Evolutionary conservation across 2,797 vertebrate genomes (phyloP).

Genomic region (Glossophaga mutica): DNA sequence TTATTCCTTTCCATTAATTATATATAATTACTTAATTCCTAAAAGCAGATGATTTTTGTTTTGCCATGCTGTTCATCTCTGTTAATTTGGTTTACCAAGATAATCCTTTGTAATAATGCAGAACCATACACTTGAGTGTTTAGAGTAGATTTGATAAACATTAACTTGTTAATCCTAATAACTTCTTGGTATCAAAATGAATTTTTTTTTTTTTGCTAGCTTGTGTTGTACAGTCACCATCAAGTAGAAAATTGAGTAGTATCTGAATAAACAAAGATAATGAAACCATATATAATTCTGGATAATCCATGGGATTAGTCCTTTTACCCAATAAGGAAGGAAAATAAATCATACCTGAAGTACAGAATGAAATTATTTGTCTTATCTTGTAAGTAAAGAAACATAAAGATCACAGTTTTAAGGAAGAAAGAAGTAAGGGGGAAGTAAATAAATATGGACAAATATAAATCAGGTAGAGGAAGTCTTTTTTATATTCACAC

Average conservation of each 20-base stretch:
- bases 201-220: conserved; percentile 15
- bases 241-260: conserved; percentile 23
- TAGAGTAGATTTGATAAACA: conserved; percentile 59
- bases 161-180: conserved; percentile 62
- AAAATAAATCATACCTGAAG: conserved; percentile 22
- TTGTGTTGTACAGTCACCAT: not conserved
- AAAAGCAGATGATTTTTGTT: conserved; percentile 64
- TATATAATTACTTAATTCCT: conserved; percentile 66
- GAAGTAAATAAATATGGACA: conserved; percentile 10
- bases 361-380: conserved; percentile 33
- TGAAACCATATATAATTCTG: not conserved
- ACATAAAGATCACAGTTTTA: conserved; percentile 13
- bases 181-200: conserved; percentile 56
- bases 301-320: not conserved
- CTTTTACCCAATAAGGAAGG: not conserved
- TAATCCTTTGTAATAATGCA: conserved; percentile 54
- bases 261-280: conserved; percentile 64
- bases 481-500: conserved; percentile 19
- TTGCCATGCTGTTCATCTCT: conserved; percentile 53
- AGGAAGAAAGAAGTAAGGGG: not conserved
- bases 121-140: conserved; percentile 43
- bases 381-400: conserved; percentile 34
- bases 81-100: conserved; percentile 57
- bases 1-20: conserved; percentile 72
- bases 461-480: not conserved